Evolutionary conservation across 2,113 vertebrate species (phyloP).

Genomic region (Gavialis gangeticus): DNA sequence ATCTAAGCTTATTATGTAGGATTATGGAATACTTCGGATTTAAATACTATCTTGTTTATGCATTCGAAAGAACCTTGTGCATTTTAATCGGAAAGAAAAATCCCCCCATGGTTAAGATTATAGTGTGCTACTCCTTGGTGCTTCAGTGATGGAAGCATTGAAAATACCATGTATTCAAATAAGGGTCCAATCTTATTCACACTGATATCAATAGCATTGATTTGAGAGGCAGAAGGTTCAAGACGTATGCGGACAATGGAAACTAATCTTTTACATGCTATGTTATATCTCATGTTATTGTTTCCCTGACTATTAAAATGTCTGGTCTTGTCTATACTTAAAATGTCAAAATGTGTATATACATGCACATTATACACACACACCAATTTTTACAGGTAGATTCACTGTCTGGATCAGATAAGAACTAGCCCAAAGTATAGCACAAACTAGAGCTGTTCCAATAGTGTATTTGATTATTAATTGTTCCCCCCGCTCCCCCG

Average conservation of each 20-base stretch:
- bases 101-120: rapidly evolving
- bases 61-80: not conserved
- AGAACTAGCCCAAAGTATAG: not conserved
- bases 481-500: rapidly evolving
- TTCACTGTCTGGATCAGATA: not conserved
- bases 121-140: not conserved
- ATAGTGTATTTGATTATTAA: not conserved
- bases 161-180: not conserved
- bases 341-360: too few relatives aligned
- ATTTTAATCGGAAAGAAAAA: not conserved
- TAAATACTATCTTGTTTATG: not conserved
- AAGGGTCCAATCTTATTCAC: not conserved
- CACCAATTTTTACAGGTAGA: too few relatives aligned
- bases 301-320: not conserved
- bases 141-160: not conserved
- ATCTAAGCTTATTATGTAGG: not conserved
- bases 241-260: not conserved
- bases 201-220: rapidly evolving
- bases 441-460: not conserved
- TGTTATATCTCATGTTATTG: not conserved
- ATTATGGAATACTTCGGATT: not conserved
- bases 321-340: not conserved
- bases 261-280: rapidly evolving
- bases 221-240: not conserved
- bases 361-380: too few relatives aligned